Evolutionary conservation across 1,140 invertebrate species (phyloP), one percentile per base, ranked within the genome.

Genomic region (Mycetomoellerius zeteki): DNA sequence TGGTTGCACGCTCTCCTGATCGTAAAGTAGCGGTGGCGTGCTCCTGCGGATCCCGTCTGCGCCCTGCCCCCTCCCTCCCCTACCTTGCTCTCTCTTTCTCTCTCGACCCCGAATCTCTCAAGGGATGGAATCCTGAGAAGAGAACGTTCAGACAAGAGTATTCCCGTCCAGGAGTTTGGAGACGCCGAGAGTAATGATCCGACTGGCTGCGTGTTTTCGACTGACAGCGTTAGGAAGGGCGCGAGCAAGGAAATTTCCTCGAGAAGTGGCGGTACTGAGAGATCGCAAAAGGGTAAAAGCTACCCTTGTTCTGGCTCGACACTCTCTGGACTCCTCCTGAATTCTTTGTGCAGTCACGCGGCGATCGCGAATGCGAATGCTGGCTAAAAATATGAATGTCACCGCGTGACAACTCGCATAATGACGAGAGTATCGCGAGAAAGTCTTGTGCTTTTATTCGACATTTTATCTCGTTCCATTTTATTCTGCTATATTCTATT

Each of bases 1-100:
- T 73, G 75, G 54, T 56, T 87, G 60, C 78, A 89, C 64, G 87
- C 88, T 91, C 90, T 90, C 87, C 92, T 90, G 82, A 67, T 87
- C 85, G 87, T 72, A 54, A 80, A 88, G 86, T 87, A 90, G 86
- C 85, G 30, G 54, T 69, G 73, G 86, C 87, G 85, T 88, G 85
- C 87, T 86, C 88, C 76, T 90, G 88, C 43, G 76, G 80, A 60
- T 84, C 80, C n/a, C 54, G 69, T 27, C 69, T 60, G 24, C 80
- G n/a, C 37, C 80, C 54, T 30, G 24, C 16, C 16, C n/a, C n/a
- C n/a, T n/a, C 14, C 58, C 56, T 43, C 2, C 24, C 76, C 10
- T n/a, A 7, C 65, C 7, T 2, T 14, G 16, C 50, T 19, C 50
- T 43, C 37, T 43, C 37, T 8, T 10, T 7, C 16, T 7, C 12